These are phyloP conservation scores for Periparus ater DNA, from an alignment of 2,797 vertebrate species.

Conservation along the genomic window DNA sequence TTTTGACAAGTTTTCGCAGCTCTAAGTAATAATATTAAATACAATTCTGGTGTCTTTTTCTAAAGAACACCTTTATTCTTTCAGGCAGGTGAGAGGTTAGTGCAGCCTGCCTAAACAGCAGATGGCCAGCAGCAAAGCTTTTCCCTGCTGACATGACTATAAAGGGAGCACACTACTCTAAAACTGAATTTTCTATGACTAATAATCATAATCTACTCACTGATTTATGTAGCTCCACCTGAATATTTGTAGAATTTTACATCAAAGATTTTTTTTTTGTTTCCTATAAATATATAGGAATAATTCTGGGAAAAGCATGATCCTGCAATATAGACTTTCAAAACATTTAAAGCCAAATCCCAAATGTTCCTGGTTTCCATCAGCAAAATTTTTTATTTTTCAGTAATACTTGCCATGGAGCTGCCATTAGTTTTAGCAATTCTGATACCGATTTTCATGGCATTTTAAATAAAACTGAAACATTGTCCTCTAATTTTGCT, in stretches of 20 bases:
- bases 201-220: not conserved
- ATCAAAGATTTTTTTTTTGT: not conserved
- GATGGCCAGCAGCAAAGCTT: not conserved
- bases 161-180: not conserved
- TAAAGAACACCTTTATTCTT: not conserved
- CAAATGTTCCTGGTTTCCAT: not conserved
- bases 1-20: not conserved
- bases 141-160: not conserved
- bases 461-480: not conserved
- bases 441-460: not conserved
- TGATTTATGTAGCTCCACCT: not conserved
- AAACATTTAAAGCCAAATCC: not conserved
- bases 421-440: not conserved
- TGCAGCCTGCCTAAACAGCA: not conserved
- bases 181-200: not conserved
- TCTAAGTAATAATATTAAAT: not conserved
- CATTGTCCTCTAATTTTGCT: not conserved
- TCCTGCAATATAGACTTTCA: not conserved
- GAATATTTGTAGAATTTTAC: not conserved
- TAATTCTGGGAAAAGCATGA: not conserved
- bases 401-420: not conserved
- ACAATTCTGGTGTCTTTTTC: not conserved
- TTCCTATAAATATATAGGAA: rapidly evolving
- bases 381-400: not conserved
- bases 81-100: not conserved